Evolutionary conservation across 2,797 vertebrate genomes (phyloP), one percentile per base, ranked within the genome.

Genomic region (Anolis apletophallus): DNA sequence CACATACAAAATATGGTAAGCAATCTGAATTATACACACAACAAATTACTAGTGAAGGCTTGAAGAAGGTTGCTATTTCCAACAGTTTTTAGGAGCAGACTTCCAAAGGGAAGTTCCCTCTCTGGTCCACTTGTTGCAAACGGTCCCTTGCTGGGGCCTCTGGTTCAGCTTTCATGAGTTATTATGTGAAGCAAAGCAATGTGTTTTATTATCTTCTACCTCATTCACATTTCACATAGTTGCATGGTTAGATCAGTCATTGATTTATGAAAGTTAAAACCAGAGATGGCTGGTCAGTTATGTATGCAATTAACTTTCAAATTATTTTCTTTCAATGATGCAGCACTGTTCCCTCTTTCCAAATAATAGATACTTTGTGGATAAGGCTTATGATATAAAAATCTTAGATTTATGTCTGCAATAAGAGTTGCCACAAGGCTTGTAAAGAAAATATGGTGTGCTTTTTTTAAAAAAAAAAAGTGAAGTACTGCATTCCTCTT

Each of bases 371-470:
- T 46, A 68, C 36, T 50, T 80, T 21, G 59, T 52, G 17, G 84
- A 72, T 71, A 85, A 80, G 50, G 57, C n/a, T 73, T 77, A 80
- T 36, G 61, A 77, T 55, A 84, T 61, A 73, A 54, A 85, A 40
- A 77, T 61, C 54, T 59, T 59, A 80, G 77, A 85, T 85, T 80
- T 85, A 85, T 80, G 71, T 61, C 36, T 85, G 73, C 36, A 84
- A n/a, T 73, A 29, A 9, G 81, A 83, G 34, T 72, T 88, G 54
- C 80, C 29, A 75, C n/a, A 3, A 32, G 91, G 7, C 19, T 77
- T 55, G n/a, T 91, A 91, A 91, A 90, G 17, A 77, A 81, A 75
- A 69, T 32, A 23, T 40, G 13, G 88, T 91, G 81, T 77, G 1
- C 1, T 57, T 76, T 76, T 71, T 69, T 81, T 67, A 21, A 88